These are phyloP conservation scores for Eulemur rufifrons DNA, from an alignment of 2,113 vertebrate genomes.

Conservation along the genomic window DNA sequence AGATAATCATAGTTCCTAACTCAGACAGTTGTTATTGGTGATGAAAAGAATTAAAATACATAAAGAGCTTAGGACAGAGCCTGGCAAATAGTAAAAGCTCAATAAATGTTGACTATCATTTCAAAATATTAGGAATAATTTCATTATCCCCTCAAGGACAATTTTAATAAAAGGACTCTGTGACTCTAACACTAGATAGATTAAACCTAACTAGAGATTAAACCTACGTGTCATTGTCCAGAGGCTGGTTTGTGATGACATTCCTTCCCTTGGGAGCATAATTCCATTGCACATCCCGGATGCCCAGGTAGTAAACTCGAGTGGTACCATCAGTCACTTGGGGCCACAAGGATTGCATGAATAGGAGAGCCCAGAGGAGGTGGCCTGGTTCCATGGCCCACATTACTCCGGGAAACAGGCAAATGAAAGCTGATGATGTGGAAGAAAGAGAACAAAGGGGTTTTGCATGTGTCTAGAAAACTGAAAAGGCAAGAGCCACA, in stretches of 20 bases:
- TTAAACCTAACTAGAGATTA: neutral
- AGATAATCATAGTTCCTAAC: neutral
- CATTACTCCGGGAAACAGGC: conserved; percentile 41
- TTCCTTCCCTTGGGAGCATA: conserved; percentile 84
- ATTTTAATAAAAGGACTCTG: neutral
- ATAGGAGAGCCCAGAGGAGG: conserved; percentile 67
- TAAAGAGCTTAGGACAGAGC: neutral
- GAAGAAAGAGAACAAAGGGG: conserved; percentile 40
- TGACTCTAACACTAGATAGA: neutral
- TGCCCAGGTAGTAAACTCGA: conserved; percentile 84
- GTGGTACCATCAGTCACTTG: conserved; percentile 52
- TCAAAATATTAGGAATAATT: neutral
- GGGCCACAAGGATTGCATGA: conserved; percentile 26
- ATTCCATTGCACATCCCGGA: conserved; percentile 82
- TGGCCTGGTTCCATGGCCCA: conserved; percentile 57
- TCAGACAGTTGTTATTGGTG: neutral
- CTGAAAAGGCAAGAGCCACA: neutral
- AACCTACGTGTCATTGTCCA: conserved; percentile 75
- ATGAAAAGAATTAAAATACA: conserved; percentile 38
- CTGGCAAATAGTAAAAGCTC: neutral
- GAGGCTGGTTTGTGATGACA: conserved; percentile 56
- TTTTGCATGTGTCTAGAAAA: conserved; percentile 24
- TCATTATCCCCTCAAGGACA: neutral
- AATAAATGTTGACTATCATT: conserved; percentile 23
- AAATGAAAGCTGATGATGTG: conserved; percentile 38